Evolutionary conservation across 1,140 invertebrate species (phyloP), one percentile per base, ranked within the genome.

Genomic region (Drosophila santomea): DNA sequence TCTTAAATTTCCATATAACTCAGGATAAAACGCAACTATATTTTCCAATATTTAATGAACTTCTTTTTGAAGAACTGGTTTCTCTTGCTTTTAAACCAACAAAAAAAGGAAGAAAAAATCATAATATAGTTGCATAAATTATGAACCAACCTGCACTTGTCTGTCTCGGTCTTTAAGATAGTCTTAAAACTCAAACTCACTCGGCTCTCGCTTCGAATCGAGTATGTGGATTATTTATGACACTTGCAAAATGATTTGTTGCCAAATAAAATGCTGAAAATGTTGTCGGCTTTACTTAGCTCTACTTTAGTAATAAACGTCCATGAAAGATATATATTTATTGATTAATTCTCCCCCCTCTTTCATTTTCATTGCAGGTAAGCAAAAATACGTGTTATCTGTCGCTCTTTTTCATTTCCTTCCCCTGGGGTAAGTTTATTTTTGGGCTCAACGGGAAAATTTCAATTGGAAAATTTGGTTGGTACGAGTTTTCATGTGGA

Each of bases 311-410:
- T 44, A 14, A 43, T 43, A 43, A 44, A 39, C 43, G 39, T 61
- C 41, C 44, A 36, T 48, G 20, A 69, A 36, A 69, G 28, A 67
- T 68, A 77, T 57, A 68, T 69, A 73, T 73, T 76, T 79, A 79
- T 80, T 59, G 83, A 86, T 88, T 86, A 88, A 86, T 74, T 57
- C 52, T 55, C 32, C 15, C 60, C 60, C 60, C 59, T 72, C 69
- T 35, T 58, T 50, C 71, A 5, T 61, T 71, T 73, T 79, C 60
- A 50, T 85, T 86, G 35, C 79, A 86, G 83, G 83, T 86, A 86
- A 86, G 83, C 83, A 35, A 63, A 80, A 88, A 59, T 72, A 59
- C 72, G 56, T 66, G 48, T 67, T 76, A 74, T 38, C n/a, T 63
- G 39, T 41, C 15, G 17, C 25, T 36, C 15, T 43, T 62, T 17